phyloP scores from a whole-genome alignment of 2,797 vertebrate species.

The Acrossocheilus wenchowensis region DNA sequence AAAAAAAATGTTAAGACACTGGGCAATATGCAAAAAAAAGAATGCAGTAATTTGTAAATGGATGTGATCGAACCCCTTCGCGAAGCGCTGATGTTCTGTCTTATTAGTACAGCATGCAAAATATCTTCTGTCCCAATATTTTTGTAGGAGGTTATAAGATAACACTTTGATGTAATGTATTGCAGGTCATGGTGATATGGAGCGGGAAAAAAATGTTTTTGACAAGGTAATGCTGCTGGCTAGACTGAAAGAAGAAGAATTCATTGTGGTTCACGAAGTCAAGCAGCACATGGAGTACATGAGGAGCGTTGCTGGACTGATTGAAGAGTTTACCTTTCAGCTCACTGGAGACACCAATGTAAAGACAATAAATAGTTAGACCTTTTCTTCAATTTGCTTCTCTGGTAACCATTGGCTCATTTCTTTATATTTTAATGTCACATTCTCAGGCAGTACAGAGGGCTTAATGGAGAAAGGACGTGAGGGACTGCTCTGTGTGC shows the following conservation, averaged over 20 bases:
- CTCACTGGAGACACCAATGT: constrained; percentile 16
- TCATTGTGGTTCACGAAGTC: not conserved
- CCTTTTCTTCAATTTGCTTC: constrained; percentile 3
- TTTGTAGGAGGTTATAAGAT: constrained; percentile 8
- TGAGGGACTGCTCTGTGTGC: constrained; percentile 5
- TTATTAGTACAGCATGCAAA: not conserved
- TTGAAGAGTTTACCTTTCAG: constrained; percentile 12
- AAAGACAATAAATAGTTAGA: not conserved
- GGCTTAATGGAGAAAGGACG: constrained; percentile 11
- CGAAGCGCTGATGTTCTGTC: not conserved
- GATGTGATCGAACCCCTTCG: not conserved
- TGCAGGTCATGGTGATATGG: constrained; percentile 10
- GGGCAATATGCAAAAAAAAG: not conserved
- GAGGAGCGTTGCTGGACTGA: constrained; percentile 21
- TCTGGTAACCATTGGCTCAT: constrained; percentile 7
- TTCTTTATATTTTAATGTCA: constrained; percentile 7
- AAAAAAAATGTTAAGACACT: not conserved
- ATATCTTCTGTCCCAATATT: constrained; percentile 11
- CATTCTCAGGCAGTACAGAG: constrained; percentile 10
- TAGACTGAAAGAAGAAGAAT: constrained; percentile 10
- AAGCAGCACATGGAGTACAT: constrained; percentile 24
- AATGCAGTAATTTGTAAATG: not conserved
- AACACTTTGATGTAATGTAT: constrained; percentile 25
- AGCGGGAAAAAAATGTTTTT: not conserved
- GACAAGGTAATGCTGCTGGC: constrained; percentile 7